A percentile compares a stretch with the other conserved stretches of the same genome.
These are phyloP conservation scores for Arion vulgaris DNA, from an alignment of 1,140 invertebrate species.

Conservation along the genomic window DNA sequence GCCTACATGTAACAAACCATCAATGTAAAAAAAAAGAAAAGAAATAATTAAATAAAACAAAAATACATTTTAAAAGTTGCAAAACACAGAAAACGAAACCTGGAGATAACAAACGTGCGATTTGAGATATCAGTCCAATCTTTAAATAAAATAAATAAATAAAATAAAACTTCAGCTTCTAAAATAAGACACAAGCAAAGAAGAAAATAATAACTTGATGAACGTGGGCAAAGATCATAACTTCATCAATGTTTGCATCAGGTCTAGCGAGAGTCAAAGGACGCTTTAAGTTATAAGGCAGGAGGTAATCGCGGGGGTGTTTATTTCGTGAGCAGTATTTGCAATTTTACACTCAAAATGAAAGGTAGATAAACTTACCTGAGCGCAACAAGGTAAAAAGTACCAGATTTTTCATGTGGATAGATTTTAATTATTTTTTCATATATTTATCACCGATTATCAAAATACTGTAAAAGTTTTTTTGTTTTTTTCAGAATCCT, in stretches of 20 bases:
- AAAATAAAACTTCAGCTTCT: neutral
- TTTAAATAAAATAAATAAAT: neutral
- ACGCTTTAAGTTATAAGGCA: neutral
- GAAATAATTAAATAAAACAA: neutral
- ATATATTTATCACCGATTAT: too few species aligned
- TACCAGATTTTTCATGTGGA: too few species aligned
- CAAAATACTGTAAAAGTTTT: too few species aligned
- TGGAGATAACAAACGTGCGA: neutral
- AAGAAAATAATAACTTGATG: neutral
- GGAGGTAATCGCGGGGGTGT: conserved; percentile 11
- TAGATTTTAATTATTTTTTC: too few species aligned
- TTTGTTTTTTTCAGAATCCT: too few species aligned
- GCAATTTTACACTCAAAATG: neutral
- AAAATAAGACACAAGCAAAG: conserved; percentile 5
- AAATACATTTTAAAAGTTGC: neutral
- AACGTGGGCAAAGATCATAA: neutral
- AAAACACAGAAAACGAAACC: neutral
- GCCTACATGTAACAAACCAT: neutral
- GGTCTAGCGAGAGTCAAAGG: neutral
- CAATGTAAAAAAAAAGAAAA: neutral
- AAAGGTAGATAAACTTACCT: neutral
- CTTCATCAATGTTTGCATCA: neutral
- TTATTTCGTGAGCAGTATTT: neutral
- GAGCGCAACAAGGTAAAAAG: neutral
- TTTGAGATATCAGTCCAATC: neutral